Base-by-base conservation (phyloP, 2,113 vertebrate genomes). In the Elaphurus davidianus region DNA sequence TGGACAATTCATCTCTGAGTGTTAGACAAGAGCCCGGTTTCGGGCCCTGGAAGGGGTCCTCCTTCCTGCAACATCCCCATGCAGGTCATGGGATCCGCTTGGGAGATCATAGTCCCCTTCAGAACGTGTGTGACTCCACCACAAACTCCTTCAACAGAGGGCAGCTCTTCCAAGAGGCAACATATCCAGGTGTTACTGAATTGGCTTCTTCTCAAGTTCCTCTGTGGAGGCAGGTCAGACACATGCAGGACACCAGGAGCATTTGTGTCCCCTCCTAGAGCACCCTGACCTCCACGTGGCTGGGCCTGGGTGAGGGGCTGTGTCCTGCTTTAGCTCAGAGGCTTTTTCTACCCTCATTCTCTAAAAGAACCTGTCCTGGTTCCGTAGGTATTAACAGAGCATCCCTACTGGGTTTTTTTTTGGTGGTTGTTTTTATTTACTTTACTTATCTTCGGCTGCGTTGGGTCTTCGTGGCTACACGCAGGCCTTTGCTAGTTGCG, bases 1-100 rank as follows among this genome's bases (percentile, higher is more conserved):
- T 0, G 1, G n/a, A 71, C n/a, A 36, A 36, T 11, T 67, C 16
- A 36, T 36, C 11, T 11, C n/a, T 0, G 9, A 36, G 64, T 21
- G n/a, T 71, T 71, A 36, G n/a, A 21, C 0, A 71, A 36, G n/a
- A 71, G 64, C 64, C 64, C 0, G 0, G 7, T 71, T 71, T 36
- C 0, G 1, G n/a, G 17, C 64, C 9, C n/a, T 67, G 17, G 64
- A 67, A 71, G n/a, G n/a, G 64, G n/a, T 71, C n/a, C n/a, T 36
- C n/a, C n/a, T 71, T 71, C 64, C 9, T 71, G 64, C 64, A 36
- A 36, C n/a, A 36, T 21, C n/a, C 27, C 81, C 45, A 33, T 60
- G 14, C 5, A 74, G 19, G 11, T 28, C 11, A 28, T 36, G 23
- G 50, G 83, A 83, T 59, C 25, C 9, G 17, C 74, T 87, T 79